Evolutionary conservation across 30 jellyfish, hydroid and myxozoan species (phyloP).

Genomic region (Aurelia sp.): DNA sequence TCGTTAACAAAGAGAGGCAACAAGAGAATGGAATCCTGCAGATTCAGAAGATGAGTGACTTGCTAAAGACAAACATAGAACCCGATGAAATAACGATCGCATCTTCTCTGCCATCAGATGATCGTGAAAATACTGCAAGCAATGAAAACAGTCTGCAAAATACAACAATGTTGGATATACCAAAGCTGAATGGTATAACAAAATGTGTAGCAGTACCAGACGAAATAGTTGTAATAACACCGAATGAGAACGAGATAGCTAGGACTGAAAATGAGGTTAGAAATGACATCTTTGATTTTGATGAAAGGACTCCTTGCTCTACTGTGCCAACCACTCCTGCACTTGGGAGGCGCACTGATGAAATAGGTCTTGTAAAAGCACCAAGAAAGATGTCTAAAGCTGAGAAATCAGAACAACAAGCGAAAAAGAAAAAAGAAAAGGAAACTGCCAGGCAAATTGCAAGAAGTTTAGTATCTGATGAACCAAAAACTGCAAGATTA

Average conservation of each 20-base stretch:
- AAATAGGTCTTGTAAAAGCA: not conserved
- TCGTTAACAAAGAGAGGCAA: not conserved
- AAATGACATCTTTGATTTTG: not conserved
- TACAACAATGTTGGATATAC: no score
- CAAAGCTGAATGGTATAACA: no score
- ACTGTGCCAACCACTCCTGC: conserved; percentile 70
- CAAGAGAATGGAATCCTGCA: conserved; percentile 5
- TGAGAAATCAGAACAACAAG: conserved; percentile 19
- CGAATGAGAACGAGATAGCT: not conserved
- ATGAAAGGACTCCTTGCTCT: not conserved
- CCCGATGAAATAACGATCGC: conserved; percentile 30
- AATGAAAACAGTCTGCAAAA: not conserved
- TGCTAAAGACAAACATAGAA: conserved; percentile 18
- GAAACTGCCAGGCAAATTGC: conserved; percentile 60
- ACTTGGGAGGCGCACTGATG: conserved; percentile 43
- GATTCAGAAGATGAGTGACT: conserved; percentile 21
- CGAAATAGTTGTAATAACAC: no score
- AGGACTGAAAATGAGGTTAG: not conserved
- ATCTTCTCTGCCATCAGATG: conserved; percentile 35
- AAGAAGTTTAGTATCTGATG: conserved; percentile 77
- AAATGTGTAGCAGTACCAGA: no score
- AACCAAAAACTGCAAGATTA: conserved; percentile 84
- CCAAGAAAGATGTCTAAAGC: conserved; percentile 16
- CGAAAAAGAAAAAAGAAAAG: conserved; percentile 21
- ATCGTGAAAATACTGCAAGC: conserved; percentile 15